Conservation (phyloP, 2,797 vertebrate genomes). For the Arrhamphus sclerolepis region DNA sequence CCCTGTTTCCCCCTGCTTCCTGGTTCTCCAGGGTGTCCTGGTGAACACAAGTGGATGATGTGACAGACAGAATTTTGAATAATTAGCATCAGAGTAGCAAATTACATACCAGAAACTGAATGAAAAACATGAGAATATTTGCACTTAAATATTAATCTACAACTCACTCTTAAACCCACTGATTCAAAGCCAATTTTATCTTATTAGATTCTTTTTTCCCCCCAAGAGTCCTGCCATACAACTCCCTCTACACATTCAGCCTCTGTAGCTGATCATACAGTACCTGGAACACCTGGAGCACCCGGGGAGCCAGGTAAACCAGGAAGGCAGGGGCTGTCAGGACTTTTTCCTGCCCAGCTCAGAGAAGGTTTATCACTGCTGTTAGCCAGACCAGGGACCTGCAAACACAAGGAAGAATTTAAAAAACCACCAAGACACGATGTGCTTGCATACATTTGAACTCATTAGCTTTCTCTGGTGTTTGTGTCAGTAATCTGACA, state of each 20-base stretch:
- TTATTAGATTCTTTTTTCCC: no score
- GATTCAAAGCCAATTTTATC: no score
- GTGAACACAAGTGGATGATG: constrained; percentile 9
- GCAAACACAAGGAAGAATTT: background rate
- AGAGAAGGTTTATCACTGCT: constrained; percentile 74
- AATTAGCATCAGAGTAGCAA: background rate
- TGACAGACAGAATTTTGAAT: background rate
- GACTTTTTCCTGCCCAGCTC: constrained; percentile 68
- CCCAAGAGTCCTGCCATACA: no score
- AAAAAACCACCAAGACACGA: background rate
- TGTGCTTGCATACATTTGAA: no score
- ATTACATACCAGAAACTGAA: no score
- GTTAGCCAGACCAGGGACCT: constrained; percentile 76
- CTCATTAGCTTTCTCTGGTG: background rate
- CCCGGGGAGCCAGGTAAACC: constrained; percentile 74
- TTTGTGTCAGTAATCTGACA: no score
- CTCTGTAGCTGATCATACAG: background rate
- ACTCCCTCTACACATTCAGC: background rate
- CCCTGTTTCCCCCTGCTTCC: constrained; percentile 77
- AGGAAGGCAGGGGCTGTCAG: constrained; percentile 53
- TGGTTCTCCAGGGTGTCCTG: constrained; percentile 77
- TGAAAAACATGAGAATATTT: no score
- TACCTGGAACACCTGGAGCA: constrained; percentile 82
- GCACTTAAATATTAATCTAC: no score
- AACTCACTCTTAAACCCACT: no score